phyloP scores from a whole-genome alignment of 2,113 vertebrate genomes.

The Phaetusa simplex region DNA sequence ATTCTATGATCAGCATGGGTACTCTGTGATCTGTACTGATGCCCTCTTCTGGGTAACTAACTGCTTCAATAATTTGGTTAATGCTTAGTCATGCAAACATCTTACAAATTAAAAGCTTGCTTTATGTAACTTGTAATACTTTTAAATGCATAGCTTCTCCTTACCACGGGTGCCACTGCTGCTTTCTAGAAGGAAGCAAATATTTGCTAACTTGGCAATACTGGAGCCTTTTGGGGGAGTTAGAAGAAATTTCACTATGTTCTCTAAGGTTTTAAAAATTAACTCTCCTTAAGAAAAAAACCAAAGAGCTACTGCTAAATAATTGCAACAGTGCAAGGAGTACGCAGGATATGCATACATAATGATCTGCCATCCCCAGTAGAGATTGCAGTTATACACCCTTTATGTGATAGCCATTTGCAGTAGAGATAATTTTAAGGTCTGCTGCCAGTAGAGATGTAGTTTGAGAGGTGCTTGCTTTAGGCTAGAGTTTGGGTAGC shows the following conservation, averaged over 20 bases:
- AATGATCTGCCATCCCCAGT: neutral
- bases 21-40: neutral
- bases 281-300: neutral
- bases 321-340: neutral
- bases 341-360: neutral
- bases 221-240: neutral
- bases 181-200: neutral
- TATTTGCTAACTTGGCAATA: neutral
- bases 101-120: neutral
- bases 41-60: neutral
- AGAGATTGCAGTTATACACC: neutral
- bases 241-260: neutral
- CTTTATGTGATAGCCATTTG: neutral
- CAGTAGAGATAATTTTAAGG: neutral
- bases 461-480: neutral
- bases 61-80: neutral
- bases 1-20: neutral
- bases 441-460: neutral
- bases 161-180: neutral
- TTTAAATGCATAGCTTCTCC: neutral
- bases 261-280: neutral
- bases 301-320: neutral
- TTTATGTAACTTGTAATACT: neutral
- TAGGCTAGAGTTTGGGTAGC: neutral
- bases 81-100: neutral